Conservation (phyloP, 1,140 invertebrate species). For the Eumeta japonica region DNA sequence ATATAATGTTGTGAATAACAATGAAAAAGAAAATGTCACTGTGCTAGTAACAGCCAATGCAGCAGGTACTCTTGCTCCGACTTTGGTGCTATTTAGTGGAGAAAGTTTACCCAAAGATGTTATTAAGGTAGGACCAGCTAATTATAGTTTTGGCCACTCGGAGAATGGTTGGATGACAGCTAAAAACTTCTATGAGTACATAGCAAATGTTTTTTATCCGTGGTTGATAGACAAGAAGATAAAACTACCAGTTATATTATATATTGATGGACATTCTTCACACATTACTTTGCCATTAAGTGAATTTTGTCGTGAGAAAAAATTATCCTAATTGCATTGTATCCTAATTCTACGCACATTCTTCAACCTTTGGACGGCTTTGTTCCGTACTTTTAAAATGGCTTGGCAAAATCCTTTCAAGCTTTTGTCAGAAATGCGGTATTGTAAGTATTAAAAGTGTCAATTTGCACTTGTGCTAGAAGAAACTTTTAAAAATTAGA, state of each 20-base stretch:
- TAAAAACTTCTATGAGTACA: slow-evolving; percentile 43
- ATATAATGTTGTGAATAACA: slow-evolving; percentile 13
- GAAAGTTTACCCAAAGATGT: slow-evolving; percentile 1
- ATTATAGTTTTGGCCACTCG: slow-evolving; percentile 21
- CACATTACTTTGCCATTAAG: slow-evolving; percentile 29
- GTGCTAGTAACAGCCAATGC: not conserved
- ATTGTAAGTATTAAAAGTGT: slow-evolving; percentile 23
- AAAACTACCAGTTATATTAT: slow-evolving; percentile 29
- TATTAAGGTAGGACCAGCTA: not conserved
- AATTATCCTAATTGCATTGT: slow-evolving; percentile 36
- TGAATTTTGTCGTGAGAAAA: slow-evolving; percentile 32
- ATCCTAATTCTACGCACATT: slow-evolving; percentile 44
- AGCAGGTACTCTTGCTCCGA: not conserved
- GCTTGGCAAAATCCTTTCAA: no score
- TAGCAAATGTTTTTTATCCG: slow-evolving; percentile 31
- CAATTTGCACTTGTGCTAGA: no score
- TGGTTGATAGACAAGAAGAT: slow-evolving; percentile 22
- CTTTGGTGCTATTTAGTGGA: slow-evolving; percentile 1
- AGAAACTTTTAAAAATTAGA: no score
- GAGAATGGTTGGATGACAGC: slow-evolving; percentile 43
- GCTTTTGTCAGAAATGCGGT: no score
- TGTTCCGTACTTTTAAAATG: slow-evolving; percentile 36
- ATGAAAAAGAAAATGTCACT: slow-evolving; percentile 13
- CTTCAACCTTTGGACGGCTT: slow-evolving; percentile 37
- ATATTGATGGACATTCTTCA: slow-evolving; percentile 43